A percentile compares a stretch with the other conserved stretches of the same genome.
phyloP scores from a whole-genome alignment of 2,888 invertebrate species.

The Conus canariensis region DNA sequence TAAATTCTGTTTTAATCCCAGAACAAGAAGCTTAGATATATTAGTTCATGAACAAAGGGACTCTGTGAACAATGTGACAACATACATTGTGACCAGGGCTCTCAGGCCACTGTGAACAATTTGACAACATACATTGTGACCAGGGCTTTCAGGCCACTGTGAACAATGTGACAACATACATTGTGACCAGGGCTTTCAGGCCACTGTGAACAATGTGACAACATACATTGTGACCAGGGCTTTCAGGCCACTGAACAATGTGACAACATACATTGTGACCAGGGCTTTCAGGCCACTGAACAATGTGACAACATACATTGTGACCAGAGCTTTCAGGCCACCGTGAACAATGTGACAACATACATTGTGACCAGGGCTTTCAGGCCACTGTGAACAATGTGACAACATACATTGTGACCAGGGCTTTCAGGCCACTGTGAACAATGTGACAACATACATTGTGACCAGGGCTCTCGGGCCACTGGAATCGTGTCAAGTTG shows the following conservation, averaged over 20 bases:
- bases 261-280: neutral
- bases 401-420: neutral
- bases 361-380: neutral
- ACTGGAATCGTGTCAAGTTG: too few relatives aligned
- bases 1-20: too few relatives aligned
- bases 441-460: neutral
- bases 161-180: too few relatives aligned
- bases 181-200: neutral
- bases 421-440: neutral
- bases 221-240: neutral
- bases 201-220: too few relatives aligned
- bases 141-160: neutral
- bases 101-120: too few relatives aligned
- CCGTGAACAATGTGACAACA: too few relatives aligned
- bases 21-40: too few relatives aligned
- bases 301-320: neutral
- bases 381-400: too few relatives aligned
- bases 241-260: neutral
- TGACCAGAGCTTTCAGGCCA: neutral
- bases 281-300: neutral
- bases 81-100: neutral
- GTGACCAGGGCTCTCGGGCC: neutral
- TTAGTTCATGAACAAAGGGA: too few relatives aligned
- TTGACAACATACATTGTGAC: neutral
- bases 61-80: too few relatives aligned